Evolutionary conservation across 2,888 invertebrate genomes (phyloP), one percentile per base, ranked within the genome.

Genomic region (Polydrusus tereticollis): DNA sequence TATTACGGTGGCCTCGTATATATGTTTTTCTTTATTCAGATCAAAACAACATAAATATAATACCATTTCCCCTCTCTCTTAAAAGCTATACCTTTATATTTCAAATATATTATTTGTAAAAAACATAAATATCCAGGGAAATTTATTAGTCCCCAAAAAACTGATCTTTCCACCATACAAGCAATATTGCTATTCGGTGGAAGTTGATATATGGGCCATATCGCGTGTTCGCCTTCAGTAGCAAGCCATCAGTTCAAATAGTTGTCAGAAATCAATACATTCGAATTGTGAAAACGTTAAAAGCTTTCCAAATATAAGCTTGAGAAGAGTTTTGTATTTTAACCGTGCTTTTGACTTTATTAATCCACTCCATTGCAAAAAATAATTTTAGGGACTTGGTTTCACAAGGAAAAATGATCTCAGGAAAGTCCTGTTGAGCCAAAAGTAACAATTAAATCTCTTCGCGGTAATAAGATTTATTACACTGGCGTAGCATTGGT

Each of bases 241-340:
- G 76, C 78, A 77, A 69, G 76, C 77, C 77, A 79, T 80, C 79
- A 78, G 75, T 78, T 80, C 78, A 78, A 79, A 80, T 80, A 79
- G 77, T 78, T 78, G 78, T 79, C 79, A 79, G 79, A 79, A 80
- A 80, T 80, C 80, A 80, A 80, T 80, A 80, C 78, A 78, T 79
- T 76, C 79, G 77, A 80, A 78, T 77, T 76, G 66, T 41, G 36
- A 45, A 78, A 77, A 77, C 77, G 77, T 79, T 79, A 78, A 80
- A 78, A 78, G 77, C 78, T 76, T 79, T 77, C 75, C 77, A 77
- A 79, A 79, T 36, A 78, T 77, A 70, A 62, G 58, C 67, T 55
- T 55, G 29, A 7, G 23, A 6, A 8, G 52, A 12, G 26, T 50
- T 50, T 50, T 1, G 18, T 47, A 1, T 47, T 21, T 47, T 21